phyloP scores from a whole-genome alignment of 1,140 invertebrate genomes.

The Latrodectus geometricus region DNA sequence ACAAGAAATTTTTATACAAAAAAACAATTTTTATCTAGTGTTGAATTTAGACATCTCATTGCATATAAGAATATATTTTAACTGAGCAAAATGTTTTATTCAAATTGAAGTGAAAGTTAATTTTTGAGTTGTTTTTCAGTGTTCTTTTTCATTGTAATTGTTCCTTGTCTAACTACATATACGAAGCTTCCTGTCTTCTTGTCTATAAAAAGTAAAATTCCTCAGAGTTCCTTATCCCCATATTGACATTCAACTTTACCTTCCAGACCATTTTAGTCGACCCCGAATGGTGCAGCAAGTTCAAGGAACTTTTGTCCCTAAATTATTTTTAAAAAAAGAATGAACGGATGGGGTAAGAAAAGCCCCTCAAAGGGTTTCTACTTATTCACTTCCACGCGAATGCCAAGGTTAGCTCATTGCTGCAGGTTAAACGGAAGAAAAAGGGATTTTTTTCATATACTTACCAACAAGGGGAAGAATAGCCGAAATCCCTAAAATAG shows the following conservation, averaged over 20 bases:
- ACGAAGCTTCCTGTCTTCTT: no score
- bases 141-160: no score
- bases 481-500: conserved; percentile 15
- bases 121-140: no score
- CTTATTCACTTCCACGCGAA: not conserved
- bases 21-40: no score
- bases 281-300: conserved; percentile 5
- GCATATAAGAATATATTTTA: no score
- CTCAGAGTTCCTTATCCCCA: not conserved
- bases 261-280: conserved; percentile 10
- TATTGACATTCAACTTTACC: conserved; percentile 28
- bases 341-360: conserved; percentile 9
- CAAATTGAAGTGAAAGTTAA: no score
- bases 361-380: conserved; percentile 5
- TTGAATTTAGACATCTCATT: no score
- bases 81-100: no score
- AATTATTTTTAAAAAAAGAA: conserved; percentile 3
- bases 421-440: conserved; percentile 9
- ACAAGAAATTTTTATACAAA: no score
- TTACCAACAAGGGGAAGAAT: conserved; percentile 28
- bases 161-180: no score
- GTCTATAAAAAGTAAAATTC: not conserved
- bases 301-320: conserved; percentile 44
- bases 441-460: not conserved
- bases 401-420: conserved; percentile 30